Evolutionary conservation across 2,888 invertebrate species (phyloP).

Genomic region (Megastigmus dorsalis): DNA sequence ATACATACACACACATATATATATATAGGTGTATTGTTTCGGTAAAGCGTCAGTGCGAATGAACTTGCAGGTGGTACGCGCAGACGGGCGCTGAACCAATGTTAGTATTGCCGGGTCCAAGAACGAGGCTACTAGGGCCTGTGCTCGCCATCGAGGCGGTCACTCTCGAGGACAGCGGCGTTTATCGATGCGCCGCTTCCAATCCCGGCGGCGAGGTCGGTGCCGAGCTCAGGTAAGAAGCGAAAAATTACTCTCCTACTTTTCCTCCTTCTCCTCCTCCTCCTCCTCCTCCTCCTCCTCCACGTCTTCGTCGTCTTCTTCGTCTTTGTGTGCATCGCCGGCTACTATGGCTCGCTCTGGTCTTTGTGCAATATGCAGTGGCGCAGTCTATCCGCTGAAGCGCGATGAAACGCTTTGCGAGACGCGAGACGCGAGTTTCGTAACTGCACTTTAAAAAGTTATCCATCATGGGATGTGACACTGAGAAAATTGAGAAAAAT

Average conservation of each 20-base stretch:
- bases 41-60: no score
- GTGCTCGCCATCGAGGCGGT: slow-evolving; percentile 84
- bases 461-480: slow-evolving; percentile 23
- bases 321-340: no score
- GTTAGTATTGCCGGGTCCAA: slow-evolving; percentile 80
- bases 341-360: no score
- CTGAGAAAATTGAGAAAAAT: slow-evolving; percentile 18
- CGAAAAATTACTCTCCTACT: slow-evolving; percentile 3
- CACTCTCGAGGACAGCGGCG: slow-evolving; percentile 81
- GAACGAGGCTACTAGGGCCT: slow-evolving; percentile 81
- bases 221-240: slow-evolving; percentile 77
- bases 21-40: no score
- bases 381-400: no score
- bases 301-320: no score
- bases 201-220: slow-evolving; percentile 84
- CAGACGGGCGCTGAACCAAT: slow-evolving; percentile 81
- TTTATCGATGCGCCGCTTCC: slow-evolving; percentile 82
- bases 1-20: no score
- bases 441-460: background rate
- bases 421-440: background rate
- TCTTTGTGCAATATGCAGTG: no score
- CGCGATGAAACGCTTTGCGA: background rate
- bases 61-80: slow-evolving; percentile 81
- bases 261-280: no score
- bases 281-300: no score